Percentiles rank a stretch among this genome's conserved stretches.
These are phyloP conservation scores for Cotesia typhae DNA, from an alignment of 1,140 invertebrate species.

Conservation along the genomic window DNA sequence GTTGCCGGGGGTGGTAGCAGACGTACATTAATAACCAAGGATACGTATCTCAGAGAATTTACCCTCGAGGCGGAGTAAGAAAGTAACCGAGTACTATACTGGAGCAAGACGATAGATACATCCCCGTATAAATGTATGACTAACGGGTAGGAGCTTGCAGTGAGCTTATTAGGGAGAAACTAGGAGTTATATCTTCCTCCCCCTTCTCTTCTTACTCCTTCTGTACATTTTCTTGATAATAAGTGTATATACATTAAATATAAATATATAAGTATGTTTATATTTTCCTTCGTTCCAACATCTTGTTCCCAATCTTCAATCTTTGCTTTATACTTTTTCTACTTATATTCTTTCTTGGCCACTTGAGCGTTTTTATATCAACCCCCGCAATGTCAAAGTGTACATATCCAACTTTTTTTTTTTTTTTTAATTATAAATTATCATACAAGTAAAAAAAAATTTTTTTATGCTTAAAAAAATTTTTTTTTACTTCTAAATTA, in stretches of 20 bases:
- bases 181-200: slow-evolving; percentile 37
- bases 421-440: too few relatives aligned
- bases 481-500: too few relatives aligned
- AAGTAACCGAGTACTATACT: not conserved
- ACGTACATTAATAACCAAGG: slow-evolving; percentile 63
- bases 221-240: not conserved
- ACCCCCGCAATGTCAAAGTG: too few relatives aligned
- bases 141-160: slow-evolving; percentile 50
- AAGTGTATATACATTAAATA: not conserved
- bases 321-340: slow-evolving; percentile 1
- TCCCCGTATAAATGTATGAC: slow-evolving; percentile 57
- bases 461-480: too few relatives aligned
- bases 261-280: not conserved
- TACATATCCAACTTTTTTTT: too few relatives aligned
- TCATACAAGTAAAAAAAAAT: too few relatives aligned
- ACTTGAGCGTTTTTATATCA: too few relatives aligned
- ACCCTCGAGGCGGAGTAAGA: slow-evolving; percentile 44
- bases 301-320: not conserved
- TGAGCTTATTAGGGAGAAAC: slow-evolving; percentile 56
- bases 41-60: slow-evolving; percentile 56
- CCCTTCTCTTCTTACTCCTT: slow-evolving; percentile 18
- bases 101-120: slow-evolving; percentile 44
- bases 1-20: slow-evolving; percentile 42
- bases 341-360: not conserved
- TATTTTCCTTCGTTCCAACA: not conserved